Percentiles rank a stretch among this genome's conserved stretches.
phyloP scores from a whole-genome alignment of 2,113 vertebrate genomes.

The Pheucticus melanocephalus region DNA sequence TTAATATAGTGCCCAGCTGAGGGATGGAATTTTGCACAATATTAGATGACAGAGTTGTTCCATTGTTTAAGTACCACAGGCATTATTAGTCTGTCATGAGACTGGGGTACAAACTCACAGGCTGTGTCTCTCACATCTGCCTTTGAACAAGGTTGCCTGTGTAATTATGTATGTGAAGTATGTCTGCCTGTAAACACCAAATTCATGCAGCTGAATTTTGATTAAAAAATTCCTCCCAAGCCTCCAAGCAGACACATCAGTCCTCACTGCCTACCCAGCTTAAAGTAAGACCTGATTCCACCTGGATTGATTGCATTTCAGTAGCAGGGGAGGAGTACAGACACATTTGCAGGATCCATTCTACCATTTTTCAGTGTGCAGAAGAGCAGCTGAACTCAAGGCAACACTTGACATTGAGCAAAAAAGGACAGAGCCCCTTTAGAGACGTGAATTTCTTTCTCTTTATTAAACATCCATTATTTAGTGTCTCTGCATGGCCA shows the following conservation, averaged over 20 bases:
- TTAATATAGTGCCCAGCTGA: conserved; percentile 25
- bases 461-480: neutral
- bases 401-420: neutral
- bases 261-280: neutral
- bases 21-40: conserved; percentile 28
- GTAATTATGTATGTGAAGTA: neutral
- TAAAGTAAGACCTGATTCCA: neutral
- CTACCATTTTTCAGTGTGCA: neutral
- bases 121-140: neutral
- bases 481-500: neutral
- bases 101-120: neutral
- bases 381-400: neutral
- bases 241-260: conserved; percentile 3
- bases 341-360: neutral
- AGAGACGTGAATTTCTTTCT: neutral
- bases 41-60: conserved; percentile 51
- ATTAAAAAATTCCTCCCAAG: conserved; percentile 17
- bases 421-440: neutral
- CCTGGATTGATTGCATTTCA: neutral
- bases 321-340: neutral
- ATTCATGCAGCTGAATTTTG: neutral
- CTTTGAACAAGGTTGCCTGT: conserved; percentile 25
- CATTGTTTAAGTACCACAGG: conserved; percentile 30
- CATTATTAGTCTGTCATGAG: neutral
- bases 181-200: neutral